Base-by-base conservation (phyloP, 2,888 invertebrate species). In the Ochlodes sylvanus region DNA sequence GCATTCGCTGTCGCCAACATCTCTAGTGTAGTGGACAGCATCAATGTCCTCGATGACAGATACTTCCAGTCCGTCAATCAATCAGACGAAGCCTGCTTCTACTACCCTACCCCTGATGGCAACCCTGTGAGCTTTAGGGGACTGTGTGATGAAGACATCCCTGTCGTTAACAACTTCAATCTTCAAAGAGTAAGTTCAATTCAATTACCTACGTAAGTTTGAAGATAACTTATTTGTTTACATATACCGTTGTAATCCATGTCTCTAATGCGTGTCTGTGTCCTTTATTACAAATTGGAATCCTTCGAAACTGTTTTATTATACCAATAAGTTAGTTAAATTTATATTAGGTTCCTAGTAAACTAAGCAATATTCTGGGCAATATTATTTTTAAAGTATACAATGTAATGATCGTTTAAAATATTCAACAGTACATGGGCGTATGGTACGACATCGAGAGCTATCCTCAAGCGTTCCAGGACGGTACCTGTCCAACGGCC, bases 391-490 rank as follows among this genome's bases (percentile, higher is more conserved):
- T n/a, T n/a, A n/a, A n/a, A n/a, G n/a, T n/a, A n/a, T n/a, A n/a
- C n/a, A n/a, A n/a, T n/a, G n/a, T n/a, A n/a, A n/a, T n/a, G n/a
- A n/a, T n/a, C n/a, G 10, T 12, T 38, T 10, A 2, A 12, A 38
- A 64, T 42, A 38, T 14, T 61, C 27, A 3, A 38, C 79, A 89
- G 93, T 93, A 87, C 72, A 71, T 73, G 47, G 88, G 84, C 5
- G 68, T 64, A 2, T 92, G 91, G 92, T 86, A 85, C 63, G 86
- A 88, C 71, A 77, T 90, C 17, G 82, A 87, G 68, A 86, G 89
- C 41, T 91, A 88, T 73, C 89, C 90, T 5, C 81, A 87, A 19
- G 73, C 67, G 0, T 89, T 88, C 84, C 89, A 90, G 78, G 75
- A 71, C 5, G 90, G 90, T 9, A 84, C 86, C 0, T 91, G 92